Evolutionary conservation across 2,113 vertebrate species (phyloP).

Genomic region (Megaptera novaeangliae): DNA sequence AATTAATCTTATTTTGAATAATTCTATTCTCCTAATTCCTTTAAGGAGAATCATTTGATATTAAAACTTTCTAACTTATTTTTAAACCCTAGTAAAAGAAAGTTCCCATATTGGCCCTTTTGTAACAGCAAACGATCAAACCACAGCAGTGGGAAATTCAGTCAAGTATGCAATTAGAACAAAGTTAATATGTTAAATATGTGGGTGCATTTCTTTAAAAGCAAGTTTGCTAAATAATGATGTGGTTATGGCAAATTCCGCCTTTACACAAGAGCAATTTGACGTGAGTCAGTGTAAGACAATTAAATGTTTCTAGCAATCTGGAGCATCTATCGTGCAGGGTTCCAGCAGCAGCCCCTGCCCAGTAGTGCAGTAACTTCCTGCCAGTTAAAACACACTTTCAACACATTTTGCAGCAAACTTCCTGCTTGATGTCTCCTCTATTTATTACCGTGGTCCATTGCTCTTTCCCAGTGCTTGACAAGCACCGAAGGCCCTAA

Average conservation of each 20-base stretch:
- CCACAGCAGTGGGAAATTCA: neutral
- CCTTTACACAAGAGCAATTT: neutral
- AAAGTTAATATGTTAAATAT: neutral
- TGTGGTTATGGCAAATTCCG: neutral
- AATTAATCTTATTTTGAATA: neutral
- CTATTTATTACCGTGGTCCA: neutral
- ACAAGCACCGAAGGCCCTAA: neutral
- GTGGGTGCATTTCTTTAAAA: neutral
- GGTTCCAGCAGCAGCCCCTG: neutral
- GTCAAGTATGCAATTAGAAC: neutral
- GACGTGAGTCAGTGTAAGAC: neutral
- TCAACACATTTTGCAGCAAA: neutral
- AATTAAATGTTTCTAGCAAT: neutral
- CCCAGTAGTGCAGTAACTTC: neutral
- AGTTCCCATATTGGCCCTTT: neutral
- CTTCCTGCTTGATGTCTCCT: neutral
- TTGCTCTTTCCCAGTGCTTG: neutral
- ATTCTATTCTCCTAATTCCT: neutral
- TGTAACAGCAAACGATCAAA: neutral
- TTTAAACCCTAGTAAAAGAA: conserved; percentile 2
- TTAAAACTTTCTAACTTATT: neutral
- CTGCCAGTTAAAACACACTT: neutral
- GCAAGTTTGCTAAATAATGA: neutral
- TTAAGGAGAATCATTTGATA: neutral
- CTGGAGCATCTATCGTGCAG: neutral